Conservation (phyloP, 2,888 invertebrate genomes). For the Cryptosula pallasiana region DNA sequence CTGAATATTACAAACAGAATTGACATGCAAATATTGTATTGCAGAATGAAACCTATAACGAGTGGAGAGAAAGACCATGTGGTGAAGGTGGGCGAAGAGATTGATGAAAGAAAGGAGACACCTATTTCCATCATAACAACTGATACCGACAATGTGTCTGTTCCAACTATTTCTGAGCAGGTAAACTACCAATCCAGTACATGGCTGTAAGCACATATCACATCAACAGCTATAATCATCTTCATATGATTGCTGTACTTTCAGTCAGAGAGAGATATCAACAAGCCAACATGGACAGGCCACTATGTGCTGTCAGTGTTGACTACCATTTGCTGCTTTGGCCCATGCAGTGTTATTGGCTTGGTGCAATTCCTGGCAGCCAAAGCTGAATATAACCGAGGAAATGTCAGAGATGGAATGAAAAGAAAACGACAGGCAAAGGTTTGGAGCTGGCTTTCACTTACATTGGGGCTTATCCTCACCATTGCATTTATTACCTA, state of each 20-base stretch:
- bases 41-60: slow-evolving; percentile 3
- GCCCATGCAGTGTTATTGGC: slow-evolving; percentile 10
- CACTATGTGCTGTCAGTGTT: neutral
- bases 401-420: neutral
- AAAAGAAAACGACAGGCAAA: slow-evolving; percentile 12
- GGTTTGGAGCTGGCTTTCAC: neutral
- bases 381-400: neutral
- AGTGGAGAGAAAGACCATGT: neutral
- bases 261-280: too few relatives aligned
- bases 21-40: neutral
- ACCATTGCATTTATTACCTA: slow-evolving; percentile 4
- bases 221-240: too few relatives aligned
- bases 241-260: too few relatives aligned
- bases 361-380: slow-evolving; percentile 13
- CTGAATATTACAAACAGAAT: too few relatives aligned
- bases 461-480: neutral
- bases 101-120: neutral
- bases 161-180: neutral
- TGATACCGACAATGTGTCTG: neutral
- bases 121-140: neutral
- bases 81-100: neutral
- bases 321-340: slow-evolving; percentile 17
- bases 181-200: too few relatives aligned
- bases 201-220: too few relatives aligned
- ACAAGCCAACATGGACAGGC: slow-evolving; percentile 8